These are phyloP conservation scores for Hipposideros larvatus DNA, from an alignment of 2,797 vertebrate species.

Conservation along the genomic window DNA sequence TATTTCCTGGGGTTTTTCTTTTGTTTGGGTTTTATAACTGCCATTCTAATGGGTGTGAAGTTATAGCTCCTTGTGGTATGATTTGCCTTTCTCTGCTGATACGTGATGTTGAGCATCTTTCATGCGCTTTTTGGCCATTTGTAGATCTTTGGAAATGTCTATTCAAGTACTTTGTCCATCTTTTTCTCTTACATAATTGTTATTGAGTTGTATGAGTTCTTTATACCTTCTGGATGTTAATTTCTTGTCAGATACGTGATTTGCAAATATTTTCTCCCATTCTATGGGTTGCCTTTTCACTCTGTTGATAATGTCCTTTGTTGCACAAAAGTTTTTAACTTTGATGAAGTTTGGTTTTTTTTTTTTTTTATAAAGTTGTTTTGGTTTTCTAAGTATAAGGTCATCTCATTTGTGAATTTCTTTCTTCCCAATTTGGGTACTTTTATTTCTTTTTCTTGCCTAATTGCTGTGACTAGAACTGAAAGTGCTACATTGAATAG, in stretches of 20 bases:
- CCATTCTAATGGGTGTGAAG: background rate
- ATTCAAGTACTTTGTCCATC: background rate
- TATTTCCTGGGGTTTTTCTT: background rate
- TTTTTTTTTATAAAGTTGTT: background rate
- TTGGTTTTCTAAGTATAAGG: background rate
- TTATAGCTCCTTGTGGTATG: background rate
- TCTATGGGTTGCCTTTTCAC: background rate
- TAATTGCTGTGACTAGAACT: background rate
- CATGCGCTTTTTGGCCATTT: background rate
- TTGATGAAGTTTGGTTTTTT: background rate
- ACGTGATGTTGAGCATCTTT: background rate
- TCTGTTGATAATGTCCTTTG: background rate
- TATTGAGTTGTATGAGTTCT: background rate
- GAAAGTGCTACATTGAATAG: background rate
- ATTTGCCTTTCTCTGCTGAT: background rate
- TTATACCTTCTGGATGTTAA: background rate
- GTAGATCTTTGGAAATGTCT: background rate
- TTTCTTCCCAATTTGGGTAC: background rate
- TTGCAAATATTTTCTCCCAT: constrained; percentile 15
- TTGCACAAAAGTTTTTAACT: background rate
- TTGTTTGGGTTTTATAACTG: background rate
- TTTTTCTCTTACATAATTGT: background rate
- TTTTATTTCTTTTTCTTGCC: background rate
- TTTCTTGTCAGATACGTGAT: background rate
- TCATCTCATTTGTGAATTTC: background rate